Percentiles rank a stretch among this genome's conserved stretches.
phyloP scores from a whole-genome alignment of 2,888 invertebrate species.

The Leucania comma region DNA sequence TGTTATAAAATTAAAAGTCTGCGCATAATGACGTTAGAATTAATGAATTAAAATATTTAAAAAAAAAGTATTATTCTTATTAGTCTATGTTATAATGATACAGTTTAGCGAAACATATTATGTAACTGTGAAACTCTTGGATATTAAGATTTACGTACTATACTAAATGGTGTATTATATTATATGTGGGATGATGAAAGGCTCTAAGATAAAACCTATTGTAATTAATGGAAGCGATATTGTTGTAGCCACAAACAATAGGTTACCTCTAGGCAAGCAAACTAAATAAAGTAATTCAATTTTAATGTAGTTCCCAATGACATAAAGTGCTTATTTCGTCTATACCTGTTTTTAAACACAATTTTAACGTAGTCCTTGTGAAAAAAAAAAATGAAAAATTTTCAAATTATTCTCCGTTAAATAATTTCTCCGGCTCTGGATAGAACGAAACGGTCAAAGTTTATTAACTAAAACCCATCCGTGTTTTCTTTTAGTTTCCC shows the following conservation, averaged over 20 bases:
- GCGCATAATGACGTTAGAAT: background rate
- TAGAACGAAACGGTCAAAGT: too few species aligned
- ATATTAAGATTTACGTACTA: slow-evolving; percentile 20
- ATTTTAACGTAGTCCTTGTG: too few species aligned
- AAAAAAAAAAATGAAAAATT: too few species aligned
- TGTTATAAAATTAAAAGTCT: slow-evolving; percentile 9
- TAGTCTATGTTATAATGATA: slow-evolving; percentile 34
- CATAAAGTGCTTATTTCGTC: too few species aligned
- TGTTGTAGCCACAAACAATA: background rate
- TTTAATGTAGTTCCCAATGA: too few species aligned
- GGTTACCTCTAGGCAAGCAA: background rate
- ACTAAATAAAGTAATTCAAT: too few species aligned
- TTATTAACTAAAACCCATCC: too few species aligned
- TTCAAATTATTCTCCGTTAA: too few species aligned
- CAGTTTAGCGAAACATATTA: slow-evolving; percentile 5
- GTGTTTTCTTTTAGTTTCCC: too few species aligned
- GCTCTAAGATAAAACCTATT: background rate
- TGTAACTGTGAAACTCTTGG: slow-evolving; percentile 33
- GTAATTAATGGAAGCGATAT: background rate
- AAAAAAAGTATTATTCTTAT: slow-evolving; percentile 50
- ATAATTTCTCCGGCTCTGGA: too few species aligned
- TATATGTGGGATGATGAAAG: slow-evolving; percentile 5
- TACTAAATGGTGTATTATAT: slow-evolving; percentile 4
- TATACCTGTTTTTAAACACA: too few species aligned
- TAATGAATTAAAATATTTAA: slow-evolving; percentile 7